Conservation (phyloP, 2,888 invertebrate genomes). For the Orthosia gracilis region DNA sequence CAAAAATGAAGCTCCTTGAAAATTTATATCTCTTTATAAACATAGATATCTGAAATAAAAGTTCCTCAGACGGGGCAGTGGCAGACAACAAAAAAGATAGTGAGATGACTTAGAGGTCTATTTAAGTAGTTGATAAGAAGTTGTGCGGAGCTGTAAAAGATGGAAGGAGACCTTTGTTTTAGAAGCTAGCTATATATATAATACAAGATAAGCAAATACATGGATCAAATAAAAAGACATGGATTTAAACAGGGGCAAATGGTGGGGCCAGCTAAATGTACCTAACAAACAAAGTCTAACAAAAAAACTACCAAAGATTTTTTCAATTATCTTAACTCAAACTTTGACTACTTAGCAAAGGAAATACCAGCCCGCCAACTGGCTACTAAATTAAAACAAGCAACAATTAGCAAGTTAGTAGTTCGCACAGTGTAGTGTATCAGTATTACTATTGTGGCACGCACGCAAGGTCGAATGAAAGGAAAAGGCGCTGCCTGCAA, state of each 20-base stretch:
- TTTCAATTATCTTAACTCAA: slow-evolving; percentile 5
- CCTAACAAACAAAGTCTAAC: neutral
- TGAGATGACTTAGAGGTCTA: too few relatives aligned
- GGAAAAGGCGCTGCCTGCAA: slow-evolving; percentile 83
- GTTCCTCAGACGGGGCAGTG: neutral
- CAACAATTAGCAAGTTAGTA: slow-evolving; percentile 56
- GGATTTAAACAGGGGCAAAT: neutral
- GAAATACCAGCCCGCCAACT: slow-evolving; percentile 31
- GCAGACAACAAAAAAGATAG: too few relatives aligned
- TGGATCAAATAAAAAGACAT: neutral
- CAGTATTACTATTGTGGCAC: slow-evolving; percentile 64
- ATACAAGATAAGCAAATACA: too few relatives aligned
- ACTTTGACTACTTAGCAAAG: slow-evolving; percentile 16
- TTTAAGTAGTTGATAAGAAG: too few relatives aligned
- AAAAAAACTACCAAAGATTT: neutral
- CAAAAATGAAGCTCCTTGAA: neutral
- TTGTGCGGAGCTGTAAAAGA: too few relatives aligned
- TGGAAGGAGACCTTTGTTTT: too few relatives aligned
- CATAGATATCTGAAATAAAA: neutral
- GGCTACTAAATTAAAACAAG: slow-evolving; percentile 52
- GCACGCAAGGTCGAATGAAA: slow-evolving; percentile 87
- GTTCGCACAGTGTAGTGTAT: slow-evolving; percentile 58
- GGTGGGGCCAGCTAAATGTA: neutral
- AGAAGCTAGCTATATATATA: too few relatives aligned
- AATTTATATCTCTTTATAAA: neutral